These are phyloP conservation scores for Odobenus rosmarus DNA, from an alignment of 2,113 vertebrate species.

Conservation along the genomic window DNA sequence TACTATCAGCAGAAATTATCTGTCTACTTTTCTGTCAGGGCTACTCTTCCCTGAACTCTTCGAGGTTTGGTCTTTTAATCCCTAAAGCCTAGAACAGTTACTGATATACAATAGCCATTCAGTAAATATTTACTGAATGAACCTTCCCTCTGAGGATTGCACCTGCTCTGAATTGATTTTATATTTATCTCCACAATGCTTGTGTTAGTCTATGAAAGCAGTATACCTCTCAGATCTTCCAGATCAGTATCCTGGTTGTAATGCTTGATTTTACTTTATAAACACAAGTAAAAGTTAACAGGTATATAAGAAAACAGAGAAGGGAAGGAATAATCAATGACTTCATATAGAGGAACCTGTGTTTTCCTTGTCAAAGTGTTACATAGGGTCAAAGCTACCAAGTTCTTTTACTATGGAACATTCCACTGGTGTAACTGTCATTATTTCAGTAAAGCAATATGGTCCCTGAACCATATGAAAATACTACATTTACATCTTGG, in stretches of 20 bases:
- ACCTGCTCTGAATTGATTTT: conserved; percentile 62
- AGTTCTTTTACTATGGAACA: not conserved
- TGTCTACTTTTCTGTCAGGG: not conserved
- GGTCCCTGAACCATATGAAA: not conserved
- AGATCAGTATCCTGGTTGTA: conserved; percentile 29
- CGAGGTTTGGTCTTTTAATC: conserved; percentile 56
- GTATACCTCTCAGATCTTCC: conserved; percentile 54
- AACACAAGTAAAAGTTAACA: conserved; percentile 56
- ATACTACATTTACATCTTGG: not conserved
- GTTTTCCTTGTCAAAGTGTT: not conserved
- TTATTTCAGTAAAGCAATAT: not conserved
- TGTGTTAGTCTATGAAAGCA: conserved; percentile 30
- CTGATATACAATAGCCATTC: conserved; percentile 14
- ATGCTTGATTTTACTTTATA: conserved; percentile 61
- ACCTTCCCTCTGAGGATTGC: not conserved
- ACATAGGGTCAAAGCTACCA: not conserved
- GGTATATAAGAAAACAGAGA: not conserved
- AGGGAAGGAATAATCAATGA: conserved; percentile 34
- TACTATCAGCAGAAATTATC: not conserved
- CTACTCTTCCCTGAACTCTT: not conserved
- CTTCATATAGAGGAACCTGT: not conserved
- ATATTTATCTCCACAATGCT: not conserved
- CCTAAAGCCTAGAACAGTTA: conserved; percentile 28
- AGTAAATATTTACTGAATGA: conserved; percentile 61
- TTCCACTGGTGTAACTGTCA: not conserved